Base-by-base conservation (phyloP, 2,113 vertebrate genomes). In the Bufo gargarizans region DNA sequence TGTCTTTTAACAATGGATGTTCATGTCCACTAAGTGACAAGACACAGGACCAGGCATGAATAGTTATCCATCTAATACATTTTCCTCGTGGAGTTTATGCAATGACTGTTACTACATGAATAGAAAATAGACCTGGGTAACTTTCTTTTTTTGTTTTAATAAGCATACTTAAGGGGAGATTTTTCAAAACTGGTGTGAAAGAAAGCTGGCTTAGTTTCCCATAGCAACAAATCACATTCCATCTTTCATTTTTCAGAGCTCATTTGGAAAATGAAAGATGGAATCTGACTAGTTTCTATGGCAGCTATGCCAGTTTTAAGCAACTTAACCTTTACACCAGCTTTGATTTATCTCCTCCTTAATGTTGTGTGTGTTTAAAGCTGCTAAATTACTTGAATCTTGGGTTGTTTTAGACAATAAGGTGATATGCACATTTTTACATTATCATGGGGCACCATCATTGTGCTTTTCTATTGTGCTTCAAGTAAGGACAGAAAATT, bases 321-420 rank as follows among this genome's bases (percentile, higher is more conserved):
- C 33, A 33, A 33, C 33, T 33, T 33, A 33, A 1, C 33, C 33
- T 33, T 33, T 33, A 33, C 33, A 33, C 33, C 33, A 33, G 33
- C 33, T 33, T 33, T 33, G 33, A 33, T 33, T 33, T 33, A 33
- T 33, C 33, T 33, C 33, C 33, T 1, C 33, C 1, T 33, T 33
- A 33, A 33, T 33, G 33, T 33, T 33, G 33, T 77, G 74, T 77
- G 12, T 33, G 17, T 53, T 67, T 65, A 13, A 50, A 71, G 82
- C 63, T 84, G 63, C 47, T 67, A 71, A 14, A 55, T 43, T 84
- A 84, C 82, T 84, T 84, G 82, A 84, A 84, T 50, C 67, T 84
- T 71, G 10, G 69, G 82, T 49, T 84, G 63, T 49, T 71, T 47
- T 43, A 80, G n/a, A 8, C 10, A 8, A 20, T 49, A 43, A 20